Percentiles rank a stretch among this genome's conserved stretches.
These are phyloP conservation scores for Pachycephus smyrnensis DNA, from an alignment of 2,888 invertebrate genomes.

Conservation along the genomic window DNA sequence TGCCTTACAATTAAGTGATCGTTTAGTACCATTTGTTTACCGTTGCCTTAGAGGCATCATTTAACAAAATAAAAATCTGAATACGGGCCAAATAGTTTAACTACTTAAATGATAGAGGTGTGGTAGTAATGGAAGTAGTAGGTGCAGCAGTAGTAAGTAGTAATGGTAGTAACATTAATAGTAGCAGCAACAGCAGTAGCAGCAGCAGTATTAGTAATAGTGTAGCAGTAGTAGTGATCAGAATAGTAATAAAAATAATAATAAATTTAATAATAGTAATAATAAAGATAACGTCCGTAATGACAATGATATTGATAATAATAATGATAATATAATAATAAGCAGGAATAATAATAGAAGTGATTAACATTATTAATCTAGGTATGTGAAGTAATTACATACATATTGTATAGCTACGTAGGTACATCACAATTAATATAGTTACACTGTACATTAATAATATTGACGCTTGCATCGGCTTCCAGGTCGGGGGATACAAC, in stretches of 20 bases:
- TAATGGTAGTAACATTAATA: conserved; percentile 8
- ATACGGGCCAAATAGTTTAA: conserved; percentile 10
- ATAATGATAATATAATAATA: conserved; percentile 31
- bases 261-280: conserved; percentile 25
- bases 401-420: conserved; percentile 56
- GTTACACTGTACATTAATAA: conserved; percentile 67
- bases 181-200: neutral
- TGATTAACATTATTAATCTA: conserved; percentile 19
- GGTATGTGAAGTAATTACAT: conserved; percentile 24
- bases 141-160: conserved; percentile 13
- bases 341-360: conserved; percentile 17
- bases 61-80: too few relatives aligned
- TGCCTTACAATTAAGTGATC: too few relatives aligned
- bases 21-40: too few relatives aligned
- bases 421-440: conserved; percentile 66
- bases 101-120: conserved; percentile 38
- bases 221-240: neutral
- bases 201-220: neutral
- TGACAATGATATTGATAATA: conserved; percentile 36
- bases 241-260: conserved; percentile 6
- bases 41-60: too few relatives aligned
- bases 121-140: conserved; percentile 3
- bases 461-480: conserved; percentile 50
- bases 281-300: conserved; percentile 23
- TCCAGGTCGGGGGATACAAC: conserved; percentile 31